phyloP scores from a whole-genome alignment of 2,113 vertebrate species.

The Phainopepla nitens region DNA sequence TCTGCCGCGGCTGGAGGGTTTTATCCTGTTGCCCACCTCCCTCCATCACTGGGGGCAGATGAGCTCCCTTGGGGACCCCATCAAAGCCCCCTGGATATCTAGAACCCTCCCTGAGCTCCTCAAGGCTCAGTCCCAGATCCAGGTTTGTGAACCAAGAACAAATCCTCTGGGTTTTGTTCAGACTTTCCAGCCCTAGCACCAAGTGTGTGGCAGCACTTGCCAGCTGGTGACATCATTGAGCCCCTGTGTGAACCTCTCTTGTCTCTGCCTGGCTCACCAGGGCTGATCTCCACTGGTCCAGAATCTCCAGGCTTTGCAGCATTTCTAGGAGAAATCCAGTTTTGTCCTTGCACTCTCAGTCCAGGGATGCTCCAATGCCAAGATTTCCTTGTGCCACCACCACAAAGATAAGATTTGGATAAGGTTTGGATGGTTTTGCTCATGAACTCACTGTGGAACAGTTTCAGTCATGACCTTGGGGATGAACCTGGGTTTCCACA shows the following conservation, averaged over 20 bases:
- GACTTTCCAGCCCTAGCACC: neutral
- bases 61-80: neutral
- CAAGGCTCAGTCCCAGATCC: neutral
- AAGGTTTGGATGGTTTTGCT: neutral
- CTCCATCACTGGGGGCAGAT: neutral
- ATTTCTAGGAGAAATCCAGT: rapidly evolving
- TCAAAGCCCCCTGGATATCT: neutral
- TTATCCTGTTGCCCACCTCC: neutral
- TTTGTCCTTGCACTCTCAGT: neutral
- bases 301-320: neutral
- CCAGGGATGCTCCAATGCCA: neutral
- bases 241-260: neutral
- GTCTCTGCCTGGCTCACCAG: neutral
- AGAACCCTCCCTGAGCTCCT: neutral
- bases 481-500: neutral
- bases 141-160: neutral
- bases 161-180: neutral
- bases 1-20: rapidly evolving
- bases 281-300: neutral
- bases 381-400: rapidly evolving
- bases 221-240: neutral
- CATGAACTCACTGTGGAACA: rapidly evolving
- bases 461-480: rapidly evolving
- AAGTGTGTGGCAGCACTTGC: rapidly evolving
- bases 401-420: rapidly evolving